Evolutionary conservation across 2,113 vertebrate genomes (phyloP).

Genomic region (Neotoma lepida): DNA sequence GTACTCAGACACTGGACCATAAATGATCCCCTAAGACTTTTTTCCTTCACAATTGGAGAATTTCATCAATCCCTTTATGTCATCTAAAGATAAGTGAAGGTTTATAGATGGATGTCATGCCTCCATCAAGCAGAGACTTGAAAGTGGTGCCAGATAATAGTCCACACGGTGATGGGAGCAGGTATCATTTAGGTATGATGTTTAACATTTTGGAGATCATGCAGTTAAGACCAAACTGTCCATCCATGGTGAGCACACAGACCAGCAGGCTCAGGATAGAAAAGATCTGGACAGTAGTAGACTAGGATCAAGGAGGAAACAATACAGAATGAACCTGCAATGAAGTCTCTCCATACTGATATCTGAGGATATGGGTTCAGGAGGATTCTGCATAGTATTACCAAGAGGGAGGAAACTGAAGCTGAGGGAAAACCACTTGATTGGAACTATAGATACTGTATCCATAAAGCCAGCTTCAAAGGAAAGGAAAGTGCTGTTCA

Average conservation of each 20-base stretch:
- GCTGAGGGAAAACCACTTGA: background rate
- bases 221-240: background rate
- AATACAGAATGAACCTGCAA: background rate
- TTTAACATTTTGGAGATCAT: background rate
- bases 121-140: background rate
- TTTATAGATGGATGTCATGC: no score
- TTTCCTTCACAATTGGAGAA: background rate
- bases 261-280: background rate
- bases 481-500: background rate
- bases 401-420: background rate
- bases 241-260: background rate
- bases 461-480: background rate
- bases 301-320: background rate
- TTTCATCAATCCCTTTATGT: background rate
- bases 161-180: background rate
- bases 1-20: background rate
- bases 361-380: background rate
- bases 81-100: background rate
- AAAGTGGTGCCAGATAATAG: background rate
- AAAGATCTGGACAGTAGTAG: background rate
- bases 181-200: background rate
- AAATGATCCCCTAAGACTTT: background rate
- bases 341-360: background rate
- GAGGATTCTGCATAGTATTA: background rate
- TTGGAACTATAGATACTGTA: background rate